A percentile compares a stretch with the other conserved stretches of the same genome.
phyloP scores from a whole-genome alignment of 2,797 vertebrate genomes.

The Columba guinea region DNA sequence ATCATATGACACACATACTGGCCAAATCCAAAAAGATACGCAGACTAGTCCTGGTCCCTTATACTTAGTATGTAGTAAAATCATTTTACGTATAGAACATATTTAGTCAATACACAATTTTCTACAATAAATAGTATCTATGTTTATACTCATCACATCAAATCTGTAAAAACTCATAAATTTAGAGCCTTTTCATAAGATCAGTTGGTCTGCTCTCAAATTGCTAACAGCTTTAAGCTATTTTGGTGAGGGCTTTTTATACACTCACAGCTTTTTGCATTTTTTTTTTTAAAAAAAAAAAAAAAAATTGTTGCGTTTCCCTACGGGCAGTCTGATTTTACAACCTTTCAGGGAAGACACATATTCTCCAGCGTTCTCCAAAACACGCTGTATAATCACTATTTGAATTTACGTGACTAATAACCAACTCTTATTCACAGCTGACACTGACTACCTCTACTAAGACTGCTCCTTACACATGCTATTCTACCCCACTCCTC shows the following conservation, averaged over 20 bases:
- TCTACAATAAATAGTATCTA: neutral
- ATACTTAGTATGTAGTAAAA: neutral
- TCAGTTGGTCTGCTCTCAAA: neutral
- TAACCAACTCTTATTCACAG: neutral
- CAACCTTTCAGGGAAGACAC: neutral
- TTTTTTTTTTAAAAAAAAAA: neutral
- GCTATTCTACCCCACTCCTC: neutral
- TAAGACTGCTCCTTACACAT: neutral
- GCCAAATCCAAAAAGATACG: neutral
- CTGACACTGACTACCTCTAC: neutral
- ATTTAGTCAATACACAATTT: neutral
- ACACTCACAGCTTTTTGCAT: neutral
- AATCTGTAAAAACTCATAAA: neutral
- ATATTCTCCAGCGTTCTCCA: neutral
- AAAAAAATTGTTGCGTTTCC: neutral
- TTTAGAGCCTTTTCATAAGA: neutral
- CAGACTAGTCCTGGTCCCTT: neutral
- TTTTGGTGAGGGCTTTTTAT: neutral
- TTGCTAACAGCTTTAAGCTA: neutral
- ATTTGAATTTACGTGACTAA: neutral
- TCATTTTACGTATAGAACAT: neutral
- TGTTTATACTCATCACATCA: neutral
- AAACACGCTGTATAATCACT: neutral
- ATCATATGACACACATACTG: neutral
- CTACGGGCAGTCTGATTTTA: neutral